Evolutionary conservation across 2,113 vertebrate genomes (phyloP).

Genomic region (Gadus chalcogrammus): DNA sequence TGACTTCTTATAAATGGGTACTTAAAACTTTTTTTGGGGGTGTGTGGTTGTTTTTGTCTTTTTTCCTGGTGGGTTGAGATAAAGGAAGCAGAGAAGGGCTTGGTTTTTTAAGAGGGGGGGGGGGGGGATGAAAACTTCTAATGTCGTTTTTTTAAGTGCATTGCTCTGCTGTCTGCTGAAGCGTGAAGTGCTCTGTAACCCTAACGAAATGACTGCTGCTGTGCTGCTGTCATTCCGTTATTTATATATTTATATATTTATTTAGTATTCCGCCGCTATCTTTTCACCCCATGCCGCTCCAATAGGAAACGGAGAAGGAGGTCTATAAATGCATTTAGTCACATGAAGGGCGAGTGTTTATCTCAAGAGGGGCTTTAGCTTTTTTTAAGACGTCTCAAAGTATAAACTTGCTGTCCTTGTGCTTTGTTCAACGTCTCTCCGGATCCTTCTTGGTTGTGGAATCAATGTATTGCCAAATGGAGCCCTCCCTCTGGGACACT

Average conservation of each 20-base stretch:
- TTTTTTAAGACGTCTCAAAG: conserved; percentile 34
- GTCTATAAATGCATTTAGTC: conserved; percentile 56
- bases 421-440: not conserved
- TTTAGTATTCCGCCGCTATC: conserved; percentile 32
- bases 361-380: conserved; percentile 25
- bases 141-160: conserved; percentile 69
- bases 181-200: conserved; percentile 71
- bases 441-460: conserved; percentile 17
- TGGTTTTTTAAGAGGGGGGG: conserved; percentile 47
- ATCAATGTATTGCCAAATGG: conserved; percentile 10
- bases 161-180: conserved; percentile 67
- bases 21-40: conserved; percentile 58
- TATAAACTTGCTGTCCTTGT: conserved; percentile 22
- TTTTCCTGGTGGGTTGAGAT: conserved; percentile 38
- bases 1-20: conserved; percentile 71
- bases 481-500: not conserved
- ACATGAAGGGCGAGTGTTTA: conserved; percentile 57
- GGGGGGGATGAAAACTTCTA: conserved; percentile 66
- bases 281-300: conserved; percentile 47
- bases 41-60: conserved; percentile 16
- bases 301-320: conserved; percentile 44
- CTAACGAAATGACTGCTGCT: conserved; percentile 65
- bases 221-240: conserved; percentile 49
- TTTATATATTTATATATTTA: not conserved
- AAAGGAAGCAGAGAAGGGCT: conserved; percentile 52